Evolutionary conservation across 2,113 vertebrate genomes (phyloP).

Genomic region (Isurus oxyrinchus): DNA sequence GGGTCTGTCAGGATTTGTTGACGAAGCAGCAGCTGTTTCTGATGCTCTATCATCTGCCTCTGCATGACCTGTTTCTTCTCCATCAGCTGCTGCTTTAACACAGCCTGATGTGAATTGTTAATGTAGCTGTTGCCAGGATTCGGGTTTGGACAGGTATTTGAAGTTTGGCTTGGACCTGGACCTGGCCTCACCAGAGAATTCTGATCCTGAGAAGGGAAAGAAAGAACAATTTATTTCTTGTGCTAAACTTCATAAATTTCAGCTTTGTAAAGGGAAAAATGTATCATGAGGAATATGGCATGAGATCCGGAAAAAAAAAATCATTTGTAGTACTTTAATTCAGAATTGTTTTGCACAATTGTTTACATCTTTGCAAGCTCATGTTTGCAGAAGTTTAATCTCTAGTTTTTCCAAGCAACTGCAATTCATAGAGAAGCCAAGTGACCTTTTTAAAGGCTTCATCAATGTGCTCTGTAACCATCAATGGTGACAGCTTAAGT

Average conservation of each 20-base stretch:
- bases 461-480: not conserved
- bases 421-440: not conserved
- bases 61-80: slow-evolving; percentile 71
- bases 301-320: not conserved
- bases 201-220: slow-evolving; percentile 55
- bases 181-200: slow-evolving; percentile 61
- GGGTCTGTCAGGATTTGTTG: slow-evolving; percentile 69
- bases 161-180: slow-evolving; percentile 56
- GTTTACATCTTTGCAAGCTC: not conserved
- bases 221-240: not conserved
- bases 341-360: not conserved
- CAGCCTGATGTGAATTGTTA: slow-evolving; percentile 63
- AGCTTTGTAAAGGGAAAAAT: slow-evolving; percentile 2
- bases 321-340: not conserved
- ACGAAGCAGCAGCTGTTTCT: slow-evolving; percentile 67
- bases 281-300: not conserved
- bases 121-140: slow-evolving; percentile 63
- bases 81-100: slow-evolving; percentile 67
- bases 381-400: not conserved
- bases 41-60: slow-evolving; percentile 66
- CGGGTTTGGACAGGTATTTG: slow-evolving; percentile 63
- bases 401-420: not conserved
- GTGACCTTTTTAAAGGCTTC: not conserved
- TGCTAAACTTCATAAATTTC: not conserved
- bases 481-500: not conserved